A percentile compares a stretch with the other conserved stretches of the same genome.
Conservation (phyloP, 2,888 invertebrate genomes). For the Protodeltote pygarga region DNA sequence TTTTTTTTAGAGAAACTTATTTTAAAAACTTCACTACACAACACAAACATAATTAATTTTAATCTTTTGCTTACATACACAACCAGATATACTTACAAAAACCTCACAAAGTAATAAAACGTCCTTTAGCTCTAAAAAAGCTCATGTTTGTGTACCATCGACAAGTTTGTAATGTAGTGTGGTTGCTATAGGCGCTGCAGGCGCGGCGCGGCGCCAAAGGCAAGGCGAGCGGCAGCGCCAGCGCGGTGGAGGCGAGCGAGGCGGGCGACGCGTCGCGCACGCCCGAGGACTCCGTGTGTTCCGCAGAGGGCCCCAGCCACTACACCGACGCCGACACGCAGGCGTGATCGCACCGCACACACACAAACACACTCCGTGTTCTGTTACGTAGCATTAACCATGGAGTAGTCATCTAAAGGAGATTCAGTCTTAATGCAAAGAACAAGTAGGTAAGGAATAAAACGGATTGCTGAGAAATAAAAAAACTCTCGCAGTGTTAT, state of each 20-base stretch:
- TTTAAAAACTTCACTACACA: too few relatives aligned
- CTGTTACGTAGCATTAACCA: constrained; percentile 2
- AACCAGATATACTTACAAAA: too few relatives aligned
- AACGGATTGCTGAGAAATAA: too few relatives aligned
- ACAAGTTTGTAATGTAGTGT: not conserved
- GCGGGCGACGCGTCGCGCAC: constrained; percentile 93
- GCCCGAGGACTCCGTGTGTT: constrained; percentile 96
- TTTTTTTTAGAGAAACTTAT: not conserved
- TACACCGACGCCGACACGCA: constrained; percentile 87
- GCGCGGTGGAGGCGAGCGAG: constrained; percentile 90
- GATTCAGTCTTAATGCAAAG: too few relatives aligned
- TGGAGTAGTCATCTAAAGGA: not conserved
- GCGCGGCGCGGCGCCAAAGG: constrained; percentile 88
- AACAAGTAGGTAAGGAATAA: too few relatives aligned
- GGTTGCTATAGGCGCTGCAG: constrained; percentile 90
- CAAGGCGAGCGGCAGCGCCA: constrained; percentile 78
- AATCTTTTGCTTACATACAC: too few relatives aligned
- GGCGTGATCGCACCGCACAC: constrained; percentile 64
- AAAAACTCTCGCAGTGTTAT: too few relatives aligned
- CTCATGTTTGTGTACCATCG: not conserved
- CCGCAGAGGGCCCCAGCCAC: constrained; percentile 93
- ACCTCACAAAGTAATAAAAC: constrained; percentile 37
- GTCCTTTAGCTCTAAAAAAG: too few relatives aligned
- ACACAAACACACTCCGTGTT: constrained; percentile 4
- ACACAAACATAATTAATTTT: too few relatives aligned